Percentiles rank a stretch among this genome's conserved stretches.
Conservation (phyloP, 1,140 invertebrate genomes). For the Drosophila erecta region DNA sequence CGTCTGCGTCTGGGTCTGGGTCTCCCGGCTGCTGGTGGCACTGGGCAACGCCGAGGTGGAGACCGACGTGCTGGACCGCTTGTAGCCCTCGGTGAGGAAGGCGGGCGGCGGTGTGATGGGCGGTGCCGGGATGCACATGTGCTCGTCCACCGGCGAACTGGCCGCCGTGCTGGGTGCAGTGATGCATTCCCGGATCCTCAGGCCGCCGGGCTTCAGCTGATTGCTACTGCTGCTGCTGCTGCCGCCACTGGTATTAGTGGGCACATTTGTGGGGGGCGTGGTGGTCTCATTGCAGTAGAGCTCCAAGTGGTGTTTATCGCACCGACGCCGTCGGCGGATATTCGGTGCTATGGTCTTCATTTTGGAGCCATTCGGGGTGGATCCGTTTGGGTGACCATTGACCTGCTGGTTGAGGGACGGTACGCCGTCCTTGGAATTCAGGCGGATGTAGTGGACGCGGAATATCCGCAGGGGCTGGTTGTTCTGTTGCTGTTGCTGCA, state of each 20-base stretch:
- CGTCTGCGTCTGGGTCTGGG: slow-evolving; percentile 10
- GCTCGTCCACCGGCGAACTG: slow-evolving; percentile 85
- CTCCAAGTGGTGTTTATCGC: slow-evolving; percentile 87
- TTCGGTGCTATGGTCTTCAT: slow-evolving; percentile 89
- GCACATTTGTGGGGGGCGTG: slow-evolving; percentile 21
- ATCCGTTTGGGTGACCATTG: slow-evolving; percentile 21
- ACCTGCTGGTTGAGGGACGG: slow-evolving; percentile 42
- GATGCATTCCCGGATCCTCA: slow-evolving; percentile 66
- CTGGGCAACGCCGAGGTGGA: slow-evolving; percentile 68
- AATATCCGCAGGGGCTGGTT: slow-evolving; percentile 72
- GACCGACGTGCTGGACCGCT: slow-evolving; percentile 83
- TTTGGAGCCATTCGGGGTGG: slow-evolving; percentile 66
- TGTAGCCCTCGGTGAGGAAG: slow-evolving; percentile 87
- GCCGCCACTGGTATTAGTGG: neutral
- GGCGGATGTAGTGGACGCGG: slow-evolving; percentile 75
- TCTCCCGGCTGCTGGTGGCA: slow-evolving; percentile 50
- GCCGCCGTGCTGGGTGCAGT: slow-evolving; percentile 78
- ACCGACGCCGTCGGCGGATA: slow-evolving; percentile 86
- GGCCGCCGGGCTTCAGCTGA: slow-evolving; percentile 57
- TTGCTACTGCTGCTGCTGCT: slow-evolving; percentile 17
- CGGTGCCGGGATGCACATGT: slow-evolving; percentile 86
- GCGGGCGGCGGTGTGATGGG: slow-evolving; percentile 89
- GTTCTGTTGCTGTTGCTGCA: slow-evolving; percentile 58
- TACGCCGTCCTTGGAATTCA: slow-evolving; percentile 78
- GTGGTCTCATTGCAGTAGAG: slow-evolving; percentile 85